Evolutionary conservation across 2,888 invertebrate genomes (phyloP), one percentile per base, ranked within the genome.

Genomic region (Spicauda simplicius): DNA sequence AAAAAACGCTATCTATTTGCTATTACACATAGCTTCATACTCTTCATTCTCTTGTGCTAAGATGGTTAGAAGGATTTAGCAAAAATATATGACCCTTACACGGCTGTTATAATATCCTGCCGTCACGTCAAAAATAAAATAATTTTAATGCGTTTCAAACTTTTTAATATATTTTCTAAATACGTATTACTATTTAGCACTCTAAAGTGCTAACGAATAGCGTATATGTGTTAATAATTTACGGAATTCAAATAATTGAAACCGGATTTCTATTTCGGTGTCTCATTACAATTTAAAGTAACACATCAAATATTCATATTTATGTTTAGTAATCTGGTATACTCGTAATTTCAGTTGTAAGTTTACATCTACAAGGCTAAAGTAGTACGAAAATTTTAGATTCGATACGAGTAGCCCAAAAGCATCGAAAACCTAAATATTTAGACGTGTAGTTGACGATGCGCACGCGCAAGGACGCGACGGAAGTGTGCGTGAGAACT

Each of bases 391-490:
- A 50, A 50, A n/a, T 50, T 50, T 0, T n/a, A 18, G 14, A 10
- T 50, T 16, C 33, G 10, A 3, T n/a, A 6, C n/a, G n/a, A 45
- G 18, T 50, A 50, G 50, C 10, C 50, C 50, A 25, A 16, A 55
- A 59, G 16, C 33, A 50, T 52, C 57, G n/a, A 14, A 56, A 59
- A 58, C 45, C 54, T 53, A 68, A 63, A 54, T 63, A 64, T 30
- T 19, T 33, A 50, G 33, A 33, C 30, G 37, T 53, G 6, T 60
- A 30, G 30, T 60, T 60, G 48, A 60, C 14, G 30, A 60, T 37
- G 58, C 58, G 59, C 54, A 59, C 41, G 52, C 57, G 57, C 57
- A 41, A 57, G 57, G 57, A 41, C 57, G 19, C n/a, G 16, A 2
- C 41, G 20, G 37, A 18, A 41, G 41, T 57, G 57, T 57, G 37